These are phyloP conservation scores for Rhabditoides inermis DNA, from an alignment of 2,888 invertebrate genomes.

Conservation along the genomic window DNA sequence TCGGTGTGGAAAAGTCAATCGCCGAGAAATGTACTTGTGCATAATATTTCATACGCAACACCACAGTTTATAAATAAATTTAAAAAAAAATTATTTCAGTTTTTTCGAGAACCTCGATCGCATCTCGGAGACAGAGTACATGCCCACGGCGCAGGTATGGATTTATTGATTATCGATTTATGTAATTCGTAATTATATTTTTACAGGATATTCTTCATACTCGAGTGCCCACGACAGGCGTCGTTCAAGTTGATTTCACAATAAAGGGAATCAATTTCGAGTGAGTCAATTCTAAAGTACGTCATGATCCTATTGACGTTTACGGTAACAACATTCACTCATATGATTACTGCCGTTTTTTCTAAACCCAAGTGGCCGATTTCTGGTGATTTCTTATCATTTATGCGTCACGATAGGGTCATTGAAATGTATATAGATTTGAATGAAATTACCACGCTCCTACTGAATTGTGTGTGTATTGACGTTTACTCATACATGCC, in stretches of 20 bases:
- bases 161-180: background rate
- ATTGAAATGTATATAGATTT: too few species aligned
- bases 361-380: background rate
- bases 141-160: slow-evolving; percentile 25
- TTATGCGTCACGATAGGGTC: too few species aligned
- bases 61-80: background rate
- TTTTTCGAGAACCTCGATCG: slow-evolving; percentile 47
- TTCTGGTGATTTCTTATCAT: background rate
- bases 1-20: too few species aligned
- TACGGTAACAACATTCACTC: background rate
- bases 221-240: slow-evolving; percentile 45
- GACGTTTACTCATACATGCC: too few species aligned
- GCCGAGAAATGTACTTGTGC: too few species aligned
- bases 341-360: background rate
- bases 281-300: slow-evolving; percentile 3
- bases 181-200: too few species aligned
- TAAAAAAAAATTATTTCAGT: slow-evolving; percentile 20
- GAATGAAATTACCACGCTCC: too few species aligned
- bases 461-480: too few species aligned
- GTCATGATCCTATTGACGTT: background rate
- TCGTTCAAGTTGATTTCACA: slow-evolving; percentile 33
- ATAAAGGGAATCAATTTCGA: slow-evolving; percentile 35
- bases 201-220: slow-evolving; percentile 38
- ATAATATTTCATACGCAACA: slow-evolving; percentile 1
- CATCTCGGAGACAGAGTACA: slow-evolving; percentile 25